Evolutionary conservation across 2,888 invertebrate genomes (phyloP).

Genomic region (Drosophila macrothrix): DNA sequence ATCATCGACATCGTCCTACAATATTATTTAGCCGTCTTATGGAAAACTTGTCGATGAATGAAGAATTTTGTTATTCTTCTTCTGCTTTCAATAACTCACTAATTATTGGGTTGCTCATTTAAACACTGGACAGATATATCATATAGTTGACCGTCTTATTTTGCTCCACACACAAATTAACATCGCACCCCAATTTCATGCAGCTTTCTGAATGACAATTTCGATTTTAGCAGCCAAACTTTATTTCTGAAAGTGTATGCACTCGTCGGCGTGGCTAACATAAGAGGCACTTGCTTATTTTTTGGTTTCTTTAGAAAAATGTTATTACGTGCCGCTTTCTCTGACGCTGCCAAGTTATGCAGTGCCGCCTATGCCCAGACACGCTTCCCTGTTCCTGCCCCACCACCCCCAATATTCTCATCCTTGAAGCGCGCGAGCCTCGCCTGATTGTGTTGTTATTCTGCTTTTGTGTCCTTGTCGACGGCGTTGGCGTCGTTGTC

Average conservation of each 20-base stretch:
- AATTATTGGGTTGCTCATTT: neutral
- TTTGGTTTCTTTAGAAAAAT: constrained; percentile 74
- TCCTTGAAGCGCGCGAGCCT: constrained; percentile 53
- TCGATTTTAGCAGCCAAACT: neutral
- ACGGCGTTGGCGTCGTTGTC: constrained; percentile 43
- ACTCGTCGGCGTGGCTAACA: neutral
- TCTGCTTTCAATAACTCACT: neutral
- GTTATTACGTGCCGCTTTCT: constrained; percentile 79
- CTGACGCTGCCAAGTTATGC: constrained; percentile 75
- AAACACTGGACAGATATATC: no score
- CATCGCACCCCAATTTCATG: neutral
- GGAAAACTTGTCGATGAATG: neutral
- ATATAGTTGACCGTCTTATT: neutral
- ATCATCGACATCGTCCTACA: neutral
- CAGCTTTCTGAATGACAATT: no score
- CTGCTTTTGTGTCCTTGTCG: constrained; percentile 77
- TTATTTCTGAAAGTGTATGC: neutral
- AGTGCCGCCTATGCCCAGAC: constrained; percentile 78
- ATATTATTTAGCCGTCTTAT: no score
- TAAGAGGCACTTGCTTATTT: constrained; percentile 17
- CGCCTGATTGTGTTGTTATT: constrained; percentile 79
- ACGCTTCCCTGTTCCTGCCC: constrained; percentile 47
- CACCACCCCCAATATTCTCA: constrained; percentile 1
- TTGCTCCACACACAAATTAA: neutral
- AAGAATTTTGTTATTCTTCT: neutral